Evolutionary conservation across 2,888 invertebrate genomes (phyloP).

Genomic region (Tiliacea aurago): DNA sequence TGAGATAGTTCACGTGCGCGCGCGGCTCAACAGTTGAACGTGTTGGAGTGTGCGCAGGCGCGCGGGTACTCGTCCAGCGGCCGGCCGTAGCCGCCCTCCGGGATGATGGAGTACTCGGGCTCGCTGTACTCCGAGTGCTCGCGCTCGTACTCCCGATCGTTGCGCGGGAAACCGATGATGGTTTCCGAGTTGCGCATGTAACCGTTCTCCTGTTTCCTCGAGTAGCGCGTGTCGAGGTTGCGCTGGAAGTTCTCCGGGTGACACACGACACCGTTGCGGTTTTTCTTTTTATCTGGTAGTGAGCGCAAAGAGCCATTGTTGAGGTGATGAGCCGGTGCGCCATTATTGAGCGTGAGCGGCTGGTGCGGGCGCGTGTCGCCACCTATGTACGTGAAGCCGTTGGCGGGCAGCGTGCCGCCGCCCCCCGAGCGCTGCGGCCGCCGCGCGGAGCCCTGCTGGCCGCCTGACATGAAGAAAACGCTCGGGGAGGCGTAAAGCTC

Average conservation of each 20-base stretch:
- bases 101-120: conserved; percentile 89
- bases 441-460: conserved; percentile 88
- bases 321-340: conserved; percentile 87
- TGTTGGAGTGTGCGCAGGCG: conserved; percentile 87
- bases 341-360: conserved; percentile 88
- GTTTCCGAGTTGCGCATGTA: conserved; percentile 88
- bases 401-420: conserved; percentile 92
- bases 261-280: conserved; percentile 85
- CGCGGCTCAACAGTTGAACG: conserved; percentile 88
- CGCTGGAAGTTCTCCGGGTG: conserved; percentile 89
- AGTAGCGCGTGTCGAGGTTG: conserved; percentile 88
- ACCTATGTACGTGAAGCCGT: conserved; percentile 94
- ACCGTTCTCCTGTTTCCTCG: conserved; percentile 89
- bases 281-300: conserved; percentile 86
- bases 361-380: conserved; percentile 91
- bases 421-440: conserved; percentile 89
- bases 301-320: conserved; percentile 89
- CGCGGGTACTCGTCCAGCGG: conserved; percentile 82
- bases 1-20: conserved; percentile 75
- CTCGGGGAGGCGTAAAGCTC: conserved; percentile 97
- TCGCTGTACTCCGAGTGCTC: conserved; percentile 84
- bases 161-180: conserved; percentile 84
- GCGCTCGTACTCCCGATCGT: conserved; percentile 79
- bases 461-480: conserved; percentile 94
- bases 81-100: conserved; percentile 81